Evolutionary conservation across 2,888 invertebrate species (phyloP), one percentile per base, ranked within the genome.

Genomic region (Agonum fuliginosum): DNA sequence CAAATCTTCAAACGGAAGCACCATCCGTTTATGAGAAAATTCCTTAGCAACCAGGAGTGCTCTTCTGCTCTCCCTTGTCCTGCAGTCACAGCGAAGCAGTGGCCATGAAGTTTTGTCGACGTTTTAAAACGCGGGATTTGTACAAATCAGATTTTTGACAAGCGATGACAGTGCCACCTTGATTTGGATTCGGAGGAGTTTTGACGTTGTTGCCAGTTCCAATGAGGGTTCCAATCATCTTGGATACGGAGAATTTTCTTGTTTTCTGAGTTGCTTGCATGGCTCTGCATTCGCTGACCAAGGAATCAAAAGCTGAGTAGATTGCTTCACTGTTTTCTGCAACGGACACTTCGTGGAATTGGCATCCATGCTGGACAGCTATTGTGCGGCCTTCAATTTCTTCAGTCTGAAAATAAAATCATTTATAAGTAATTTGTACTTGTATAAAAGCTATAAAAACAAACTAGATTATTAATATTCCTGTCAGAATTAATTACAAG

Each of bases 291-390:
- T 93, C 93, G 78, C 90, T 90, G 27, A 94, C 88, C 22, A 94
- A 86, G 54, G 90, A 87, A 84, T 94, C 93, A 82, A 95, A 93
- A 77, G 93, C 92, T 62, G 92, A 90, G 86, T 93, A 93, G 54
- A 94, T 90, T 81, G 92, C 91, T 12, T 92, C 90, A 20, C 92
- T 92, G 86, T 94, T 94, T 85, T 94, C 94, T 0, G 94, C 94
- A 4, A 94, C 94, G 19, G 94, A 93, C n/a, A 94, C 92, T 86
- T 95, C 94, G 86, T 92, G 91, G 87, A 94, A 95, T 67, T 92
- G 93, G 80, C 93, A 92, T 17, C 92, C 91, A 84, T 91, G 89
- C 77, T 92, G 90, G 43, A 91, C 89, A 46, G 93, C 93, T 37
- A 92, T 85, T 24, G 91, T 88, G 81, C 92, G 91, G 14, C 93